A percentile compares a stretch with the other conserved stretches of the same genome.
Conservation (phyloP, 2,113 vertebrate species). For the Cervus canadensis region DNA sequence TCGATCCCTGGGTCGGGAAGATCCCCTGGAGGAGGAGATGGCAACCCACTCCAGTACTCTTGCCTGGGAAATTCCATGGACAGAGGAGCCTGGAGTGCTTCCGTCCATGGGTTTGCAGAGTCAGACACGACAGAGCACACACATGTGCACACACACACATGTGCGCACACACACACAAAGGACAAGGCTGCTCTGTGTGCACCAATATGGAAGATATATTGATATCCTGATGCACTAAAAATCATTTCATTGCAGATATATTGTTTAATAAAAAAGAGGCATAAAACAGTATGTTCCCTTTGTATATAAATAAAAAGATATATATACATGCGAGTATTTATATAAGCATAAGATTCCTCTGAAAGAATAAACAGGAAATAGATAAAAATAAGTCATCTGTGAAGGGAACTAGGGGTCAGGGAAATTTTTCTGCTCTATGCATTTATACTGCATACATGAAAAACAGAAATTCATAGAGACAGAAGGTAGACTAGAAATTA, state of each 20-base stretch:
- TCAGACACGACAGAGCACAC: background rate
- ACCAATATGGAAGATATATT: background rate
- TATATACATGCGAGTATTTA: background rate
- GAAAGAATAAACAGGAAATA: background rate
- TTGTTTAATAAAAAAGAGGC: conserved; percentile 18
- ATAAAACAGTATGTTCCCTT: background rate
- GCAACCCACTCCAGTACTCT: background rate
- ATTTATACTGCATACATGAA: background rate
- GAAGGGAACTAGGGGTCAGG: background rate
- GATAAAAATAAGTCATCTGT: background rate
- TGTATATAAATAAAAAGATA: background rate
- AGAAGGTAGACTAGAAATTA: background rate
- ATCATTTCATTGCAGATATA: background rate
- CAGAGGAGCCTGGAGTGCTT: background rate
- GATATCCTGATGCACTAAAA: background rate
- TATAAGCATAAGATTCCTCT: background rate
- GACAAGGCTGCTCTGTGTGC: background rate
- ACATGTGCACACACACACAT: accelerated
- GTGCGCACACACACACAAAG: background rate
- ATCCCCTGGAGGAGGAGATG: background rate
- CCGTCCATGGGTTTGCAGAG: background rate
- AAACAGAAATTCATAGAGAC: background rate
- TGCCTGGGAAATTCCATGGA: background rate
- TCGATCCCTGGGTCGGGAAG: background rate
- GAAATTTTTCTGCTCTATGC: background rate